Base-by-base conservation (phyloP, 2,888 invertebrate species). In the Mythimna vitellina region DNA sequence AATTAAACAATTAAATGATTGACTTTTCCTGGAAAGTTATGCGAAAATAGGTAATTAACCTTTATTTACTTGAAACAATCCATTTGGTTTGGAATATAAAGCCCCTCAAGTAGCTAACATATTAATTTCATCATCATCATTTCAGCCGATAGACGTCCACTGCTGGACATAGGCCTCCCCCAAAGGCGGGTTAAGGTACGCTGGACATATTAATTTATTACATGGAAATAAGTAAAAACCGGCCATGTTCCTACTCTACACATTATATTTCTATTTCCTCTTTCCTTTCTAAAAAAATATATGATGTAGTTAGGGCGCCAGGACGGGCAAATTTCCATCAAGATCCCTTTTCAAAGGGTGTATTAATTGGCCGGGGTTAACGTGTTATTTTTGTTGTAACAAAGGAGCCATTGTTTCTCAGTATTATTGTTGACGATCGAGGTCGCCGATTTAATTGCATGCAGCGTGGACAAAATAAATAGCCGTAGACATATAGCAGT, bases 401-500 rank as follows among this genome's bases (percentile, higher is more conserved):
- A 84, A 79, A 79, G 73, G 65, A 65, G 58, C 76, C 20, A 78
- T 82, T 86, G 79, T 84, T 80, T 65, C 65, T 60, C 73, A 68
- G 51, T 75, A 81, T 83, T 81, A 79, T 78, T 81, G 75, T 73
- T 65, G 53, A 65, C 77, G 68, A 78, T 80, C 81, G 81, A 86
- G 85, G 85, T 81, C 85, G 61, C 70, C 70, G 57, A 76, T 78
- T 76, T 81, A 85, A 86, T 80, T 80, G 79, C 80, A 79, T 75
- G 76, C 71, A 76, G 70, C 83, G 75, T 80, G 75, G 73, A 81
- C 78, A 73, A 83, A 85, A 78, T 78, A 82, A 81, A 86, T 78
- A 76, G 58, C 84, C 73, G 70, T 84, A 65, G 56, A 76, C 38
- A 72, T 66, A 77, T 72, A 70, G 60, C 75, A 76, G 76, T 70